Evolutionary conservation across 2,113 vertebrate species (phyloP), one percentile per base, ranked within the genome.

Genomic region (Galeopterus variegatus): DNA sequence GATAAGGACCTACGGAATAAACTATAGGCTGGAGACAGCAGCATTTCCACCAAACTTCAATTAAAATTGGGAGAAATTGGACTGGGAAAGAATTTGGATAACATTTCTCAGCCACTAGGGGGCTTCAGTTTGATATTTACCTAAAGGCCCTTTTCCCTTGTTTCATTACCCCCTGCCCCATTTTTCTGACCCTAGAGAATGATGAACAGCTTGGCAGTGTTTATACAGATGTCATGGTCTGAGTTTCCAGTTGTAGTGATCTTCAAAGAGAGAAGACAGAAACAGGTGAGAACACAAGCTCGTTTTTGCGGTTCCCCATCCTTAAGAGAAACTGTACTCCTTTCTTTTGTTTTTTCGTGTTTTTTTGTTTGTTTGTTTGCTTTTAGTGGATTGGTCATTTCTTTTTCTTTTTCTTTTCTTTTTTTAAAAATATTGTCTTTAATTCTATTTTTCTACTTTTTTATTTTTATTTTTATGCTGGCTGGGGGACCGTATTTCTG

Each of bases 241-340:
- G 76, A 69, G 19, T 75, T 93, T 90, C n/a, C 33, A 88, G 11
- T 86, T 97, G 13, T 79, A 70, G 19, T 89, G 88, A 93, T 80
- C 82, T 95, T 97, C 93, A 89, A 80, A 96, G 77, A 96, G 65
- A 84, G 48, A 72, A 93, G 23, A 90, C 31, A 73, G 56, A 91
- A 85, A 77, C 33, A 76, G 60, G 23, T 15, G 21, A 14, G 31
- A 65, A 90, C 12, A 69, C 15, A 26, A 90, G 70, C 31, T 94
- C 17, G 56, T 33, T 77, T 91, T 88, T 92, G 28, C 80, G 75
- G 31, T 85, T 83, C 41, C 48, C 83, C 10, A 28, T 83, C 58
- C 24, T 69, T 90, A 85, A 77, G 17, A 88, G 23, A 41, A 41
- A 41, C 41, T 41, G 41, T 41, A 41, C 41, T 41, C 41, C 41